Base-by-base conservation (phyloP, 2,888 invertebrate species). In the Torymus aiolomorphi region DNA sequence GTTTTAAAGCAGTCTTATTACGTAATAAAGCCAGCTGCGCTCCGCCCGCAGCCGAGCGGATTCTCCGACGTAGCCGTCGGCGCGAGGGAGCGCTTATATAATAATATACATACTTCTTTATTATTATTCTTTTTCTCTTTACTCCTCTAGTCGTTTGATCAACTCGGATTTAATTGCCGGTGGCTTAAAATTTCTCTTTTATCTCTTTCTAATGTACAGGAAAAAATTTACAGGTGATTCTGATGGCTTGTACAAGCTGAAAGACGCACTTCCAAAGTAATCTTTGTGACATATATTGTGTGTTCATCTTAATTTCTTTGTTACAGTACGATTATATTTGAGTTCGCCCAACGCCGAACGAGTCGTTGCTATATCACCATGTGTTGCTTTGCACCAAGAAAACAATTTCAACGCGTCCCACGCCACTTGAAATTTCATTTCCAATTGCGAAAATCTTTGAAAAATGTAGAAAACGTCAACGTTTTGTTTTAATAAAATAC, bases 1-100 rank as follows among this genome's bases (percentile, higher is more conserved):
- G 84, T 83, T 85, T 83, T 86, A 84, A 88, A 88, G 88, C 88
- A 88, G 88, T 88, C 88, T 88, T 88, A 86, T 80, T 78, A 73
- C 72, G 62, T 82, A 80, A 80, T 82, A 73, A 82, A 82, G 80
- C 80, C 76, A 80, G 52, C 3, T 31, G 59, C 2, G 67, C 71
- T 70, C 72, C 62, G 61, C 18, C 56, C 52, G 18, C 69, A 42
- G 65, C 52, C 61, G 51, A 49, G 13, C 42, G 69, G 42, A 49
- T 54, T 49, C 61, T 73, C 59, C 67, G 70, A 69, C 5, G 63
- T 11, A 54, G 61, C 65, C 77, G 67, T 49, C 63, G 61, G 76
- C 52, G 63, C 65, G 54, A 65, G 49, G 31, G 57, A 70, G 76
- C 79, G 78, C 81, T 70, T 76, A 57, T 77, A 61, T 57, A 54